Evolutionary conservation across 2,888 invertebrate species (phyloP), one percentile per base, ranked within the genome.

Genomic region (Polia nebulosa): DNA sequence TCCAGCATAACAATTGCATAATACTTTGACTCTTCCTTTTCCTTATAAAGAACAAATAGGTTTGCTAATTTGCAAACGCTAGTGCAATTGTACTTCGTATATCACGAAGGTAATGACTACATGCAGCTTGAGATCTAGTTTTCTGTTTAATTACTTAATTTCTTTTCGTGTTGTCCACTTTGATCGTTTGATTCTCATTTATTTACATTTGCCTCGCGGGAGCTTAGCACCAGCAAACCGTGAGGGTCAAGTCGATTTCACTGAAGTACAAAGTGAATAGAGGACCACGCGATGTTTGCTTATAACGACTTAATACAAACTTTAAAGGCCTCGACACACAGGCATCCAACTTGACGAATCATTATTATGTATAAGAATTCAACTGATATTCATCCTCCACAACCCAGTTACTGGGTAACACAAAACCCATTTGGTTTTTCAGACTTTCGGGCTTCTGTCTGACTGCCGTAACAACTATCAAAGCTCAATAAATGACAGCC

Each of bases 11-110:
- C 20, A 51, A 41, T 47, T 63, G 39, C 34, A 53, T 52, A 60
- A 34, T 34, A 29, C 1, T 39, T 13, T 45, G 44, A 27, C 22
- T 17, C 15, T 36, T 29, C 0, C 32, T 60, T 75, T 75, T 75
- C 63, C 59, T 59, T 47, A 36, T 63, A 29, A n/a, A 47, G 15
- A 52, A 27, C 27, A 49, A 62, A 29, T 25, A 45, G 1, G 20
- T 59, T 45, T 62, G n/a, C 36, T n/a, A n/a, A 20, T n/a, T 44
- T 27, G 17, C 39, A 20, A 49, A n/a, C 25, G 13, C 17, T n/a
- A 20, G 13, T 45, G 29, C 32, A 49, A 29, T 49, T n/a, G n/a
- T 29, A 47, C 25, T 45, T 25, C 27, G 6, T 45, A 44, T 17
- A 4, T 44, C 20, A 44, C 44, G 8, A n/a, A 44, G 20, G 20